Conservation (phyloP, 2,113 vertebrate species). For the Zosterops japonicus region DNA sequence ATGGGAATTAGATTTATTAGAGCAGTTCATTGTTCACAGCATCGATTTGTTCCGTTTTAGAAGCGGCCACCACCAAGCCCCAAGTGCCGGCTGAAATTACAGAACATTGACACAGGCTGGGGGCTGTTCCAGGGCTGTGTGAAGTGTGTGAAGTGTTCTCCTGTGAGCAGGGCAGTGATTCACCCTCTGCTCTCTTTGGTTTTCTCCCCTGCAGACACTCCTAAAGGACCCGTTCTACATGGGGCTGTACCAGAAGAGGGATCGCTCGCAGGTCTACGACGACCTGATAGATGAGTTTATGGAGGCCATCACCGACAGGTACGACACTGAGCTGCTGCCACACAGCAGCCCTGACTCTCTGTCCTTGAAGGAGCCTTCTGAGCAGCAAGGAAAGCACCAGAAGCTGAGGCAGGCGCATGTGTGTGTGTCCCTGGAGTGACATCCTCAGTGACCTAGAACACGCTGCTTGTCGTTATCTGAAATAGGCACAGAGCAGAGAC, state of each 20-base stretch:
- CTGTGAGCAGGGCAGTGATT: background rate
- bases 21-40: background rate
- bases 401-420: background rate
- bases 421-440: background rate
- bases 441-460: background rate
- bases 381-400: fast-evolving
- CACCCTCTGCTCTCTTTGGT: background rate
- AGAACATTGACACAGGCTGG: fast-evolving
- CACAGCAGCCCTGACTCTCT: fast-evolving
- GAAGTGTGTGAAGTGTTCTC: background rate
- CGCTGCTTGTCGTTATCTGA: background rate
- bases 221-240: slow-evolving; percentile 94
- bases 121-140: background rate
- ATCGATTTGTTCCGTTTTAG: background rate
- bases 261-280: slow-evolving; percentile 89
- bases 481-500: fast-evolving
- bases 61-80: background rate
- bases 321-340: background rate
- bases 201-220: slow-evolving; percentile 74
- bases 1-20: background rate
- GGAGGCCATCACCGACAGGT: slow-evolving; percentile 94
- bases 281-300: slow-evolving; percentile 98
- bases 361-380: background rate
- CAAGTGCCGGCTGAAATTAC: background rate
- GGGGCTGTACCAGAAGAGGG: slow-evolving; percentile 94